A percentile compares a stretch with the other conserved stretches of the same genome.
Conservation (phyloP, 2,888 invertebrate species). For the Thalpophila matura region DNA sequence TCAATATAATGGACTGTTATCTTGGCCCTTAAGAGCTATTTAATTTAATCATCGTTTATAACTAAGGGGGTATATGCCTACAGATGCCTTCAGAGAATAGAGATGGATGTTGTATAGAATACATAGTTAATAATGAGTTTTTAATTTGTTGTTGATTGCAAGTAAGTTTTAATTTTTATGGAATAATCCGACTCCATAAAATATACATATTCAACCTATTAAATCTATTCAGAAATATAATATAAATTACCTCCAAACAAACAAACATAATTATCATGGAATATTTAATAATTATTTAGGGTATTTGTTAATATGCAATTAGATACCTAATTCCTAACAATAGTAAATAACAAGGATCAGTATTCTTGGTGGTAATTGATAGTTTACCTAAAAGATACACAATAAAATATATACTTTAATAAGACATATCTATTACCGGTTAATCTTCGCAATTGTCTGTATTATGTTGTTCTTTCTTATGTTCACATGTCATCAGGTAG, state of each 20-base stretch:
- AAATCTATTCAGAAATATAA: no score
- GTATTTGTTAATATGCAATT: constrained; percentile 14
- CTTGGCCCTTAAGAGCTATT: no score
- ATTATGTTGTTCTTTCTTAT: constrained; percentile 30
- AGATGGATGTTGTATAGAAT: no score
- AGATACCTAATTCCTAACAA: constrained; percentile 14
- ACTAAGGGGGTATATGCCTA: no score
- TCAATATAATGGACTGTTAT: no score
- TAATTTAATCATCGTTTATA: no score
- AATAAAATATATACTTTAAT: constrained; percentile 46
- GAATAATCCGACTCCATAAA: neutral
- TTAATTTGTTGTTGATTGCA: neutral
- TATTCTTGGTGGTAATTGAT: constrained; percentile 27
- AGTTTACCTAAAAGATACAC: constrained; percentile 27
- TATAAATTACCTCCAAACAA: neutral
- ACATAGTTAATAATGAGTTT: neutral
- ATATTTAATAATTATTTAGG: constrained; percentile 1
- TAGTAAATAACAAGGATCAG: constrained; percentile 7
- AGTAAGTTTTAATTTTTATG: neutral
- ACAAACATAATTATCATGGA: neutral
- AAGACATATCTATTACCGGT: constrained; percentile 45
- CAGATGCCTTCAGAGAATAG: no score
- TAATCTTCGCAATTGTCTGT: constrained; percentile 50
- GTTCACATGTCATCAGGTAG: constrained; percentile 92
- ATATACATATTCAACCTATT: no score